phyloP scores from a whole-genome alignment of 1,140 invertebrate genomes.

The Saccostrea echinata region DNA sequence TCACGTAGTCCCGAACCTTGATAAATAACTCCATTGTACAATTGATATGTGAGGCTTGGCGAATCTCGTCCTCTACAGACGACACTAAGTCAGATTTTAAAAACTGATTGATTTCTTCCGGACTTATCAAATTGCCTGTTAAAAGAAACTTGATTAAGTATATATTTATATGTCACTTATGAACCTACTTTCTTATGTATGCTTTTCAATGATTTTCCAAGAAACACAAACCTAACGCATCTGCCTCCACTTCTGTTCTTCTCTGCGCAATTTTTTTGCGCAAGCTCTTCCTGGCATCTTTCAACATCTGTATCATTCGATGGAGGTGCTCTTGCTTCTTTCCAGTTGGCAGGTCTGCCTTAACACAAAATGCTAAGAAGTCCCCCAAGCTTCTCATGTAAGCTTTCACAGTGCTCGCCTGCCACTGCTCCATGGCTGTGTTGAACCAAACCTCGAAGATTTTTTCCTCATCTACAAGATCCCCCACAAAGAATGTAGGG shows the following conservation, averaged over 20 bases:
- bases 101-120: neutral
- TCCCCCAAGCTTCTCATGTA: too few relatives aligned
- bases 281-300: neutral
- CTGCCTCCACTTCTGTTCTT: neutral
- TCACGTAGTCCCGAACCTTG: neutral
- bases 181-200: neutral
- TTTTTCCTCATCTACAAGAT: too few relatives aligned
- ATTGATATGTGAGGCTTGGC: neutral
- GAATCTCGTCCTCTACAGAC: neutral
- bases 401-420: too few relatives aligned
- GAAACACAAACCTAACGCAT: slow-evolving; percentile 16
- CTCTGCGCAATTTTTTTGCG: neutral
- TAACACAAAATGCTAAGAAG: neutral
- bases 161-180: slow-evolving; percentile 10
- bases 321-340: neutral
- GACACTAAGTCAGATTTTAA: neutral
- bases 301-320: neutral
- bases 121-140: slow-evolving; percentile 17
- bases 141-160: slow-evolving; percentile 14
- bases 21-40: slow-evolving; percentile 1
- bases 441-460: too few relatives aligned
- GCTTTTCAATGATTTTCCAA: slow-evolving; percentile 2
- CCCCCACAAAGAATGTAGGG: too few relatives aligned
- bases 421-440: too few relatives aligned
- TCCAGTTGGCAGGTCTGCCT: neutral